Evolutionary conservation across 2,797 vertebrate species (phyloP).

Genomic region (Limosa lapponica): DNA sequence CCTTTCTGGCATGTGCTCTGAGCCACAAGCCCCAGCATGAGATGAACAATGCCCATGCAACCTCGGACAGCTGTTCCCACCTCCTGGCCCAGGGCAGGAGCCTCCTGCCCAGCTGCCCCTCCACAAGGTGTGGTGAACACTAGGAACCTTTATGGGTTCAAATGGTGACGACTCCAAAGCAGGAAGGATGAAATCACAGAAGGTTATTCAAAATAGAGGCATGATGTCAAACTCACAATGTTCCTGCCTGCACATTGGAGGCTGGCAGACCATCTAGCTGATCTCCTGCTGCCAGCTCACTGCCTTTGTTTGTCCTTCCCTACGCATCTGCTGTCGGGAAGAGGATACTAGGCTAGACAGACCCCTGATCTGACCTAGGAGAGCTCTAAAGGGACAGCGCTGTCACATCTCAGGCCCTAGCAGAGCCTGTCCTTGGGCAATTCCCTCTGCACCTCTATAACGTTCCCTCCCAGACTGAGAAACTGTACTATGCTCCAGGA

Average conservation of each 20-base stretch:
- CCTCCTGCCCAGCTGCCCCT: background rate
- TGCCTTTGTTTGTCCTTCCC: background rate
- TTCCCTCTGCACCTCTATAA: background rate
- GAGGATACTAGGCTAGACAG: background rate
- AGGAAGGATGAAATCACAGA: background rate
- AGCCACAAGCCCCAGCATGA: background rate
- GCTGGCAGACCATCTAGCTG: background rate
- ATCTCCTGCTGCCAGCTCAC: background rate
- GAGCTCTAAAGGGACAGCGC: background rate
- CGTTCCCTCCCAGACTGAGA: accelerated
- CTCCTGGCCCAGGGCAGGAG: background rate
- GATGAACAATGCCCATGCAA: accelerated
- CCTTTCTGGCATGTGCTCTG: background rate
- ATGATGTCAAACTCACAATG: background rate
- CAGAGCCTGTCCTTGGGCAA: background rate
- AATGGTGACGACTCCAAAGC: background rate
- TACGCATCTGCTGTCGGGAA: background rate
- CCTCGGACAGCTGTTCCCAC: background rate
- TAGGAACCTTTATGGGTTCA: background rate
- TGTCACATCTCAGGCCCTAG: background rate
- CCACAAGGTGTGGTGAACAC: background rate
- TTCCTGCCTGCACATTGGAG: background rate
- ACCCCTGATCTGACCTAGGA: background rate
- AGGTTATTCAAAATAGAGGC: background rate
- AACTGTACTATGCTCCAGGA: background rate